phyloP scores from a whole-genome alignment of 2,113 vertebrate species.

The Alethe castanea region DNA sequence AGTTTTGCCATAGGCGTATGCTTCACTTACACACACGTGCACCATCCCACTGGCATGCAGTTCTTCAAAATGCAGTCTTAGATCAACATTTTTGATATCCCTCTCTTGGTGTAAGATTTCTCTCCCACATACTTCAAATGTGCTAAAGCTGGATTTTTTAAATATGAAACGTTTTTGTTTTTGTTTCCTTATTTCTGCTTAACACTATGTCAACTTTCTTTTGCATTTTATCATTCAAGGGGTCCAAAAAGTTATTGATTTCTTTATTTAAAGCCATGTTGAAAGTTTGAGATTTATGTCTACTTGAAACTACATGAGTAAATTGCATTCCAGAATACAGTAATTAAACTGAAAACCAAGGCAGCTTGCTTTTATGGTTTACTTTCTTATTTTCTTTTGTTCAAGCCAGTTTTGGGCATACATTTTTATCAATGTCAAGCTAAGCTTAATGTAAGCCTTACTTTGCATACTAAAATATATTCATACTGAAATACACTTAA shows the following conservation, averaged over 20 bases:
- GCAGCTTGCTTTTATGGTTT: background rate
- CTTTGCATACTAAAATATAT: background rate
- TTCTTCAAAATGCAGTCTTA: background rate
- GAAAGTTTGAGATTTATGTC: background rate
- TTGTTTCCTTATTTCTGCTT: background rate
- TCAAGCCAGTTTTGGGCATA: constrained; percentile 3
- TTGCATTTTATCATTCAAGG: background rate
- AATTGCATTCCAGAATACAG: background rate
- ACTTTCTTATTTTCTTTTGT: background rate
- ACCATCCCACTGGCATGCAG: background rate
- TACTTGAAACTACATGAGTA: background rate
- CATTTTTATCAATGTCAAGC: background rate
- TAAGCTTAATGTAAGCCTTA: background rate
- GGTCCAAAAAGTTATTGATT: background rate
- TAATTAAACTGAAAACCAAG: background rate
- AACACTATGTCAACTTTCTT: background rate
- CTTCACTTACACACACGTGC: background rate
- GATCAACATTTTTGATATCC: background rate
- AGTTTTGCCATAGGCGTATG: background rate
- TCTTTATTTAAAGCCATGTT: background rate
- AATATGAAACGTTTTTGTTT: background rate
- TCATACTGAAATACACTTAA: background rate
- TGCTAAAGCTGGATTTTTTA: background rate
- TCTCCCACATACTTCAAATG: background rate
- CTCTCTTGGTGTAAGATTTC: background rate